Percentiles rank a stretch among this genome's conserved stretches.
phyloP scores from a whole-genome alignment of 2,797 vertebrate genomes.

The Distichodus sexfasciatus region DNA sequence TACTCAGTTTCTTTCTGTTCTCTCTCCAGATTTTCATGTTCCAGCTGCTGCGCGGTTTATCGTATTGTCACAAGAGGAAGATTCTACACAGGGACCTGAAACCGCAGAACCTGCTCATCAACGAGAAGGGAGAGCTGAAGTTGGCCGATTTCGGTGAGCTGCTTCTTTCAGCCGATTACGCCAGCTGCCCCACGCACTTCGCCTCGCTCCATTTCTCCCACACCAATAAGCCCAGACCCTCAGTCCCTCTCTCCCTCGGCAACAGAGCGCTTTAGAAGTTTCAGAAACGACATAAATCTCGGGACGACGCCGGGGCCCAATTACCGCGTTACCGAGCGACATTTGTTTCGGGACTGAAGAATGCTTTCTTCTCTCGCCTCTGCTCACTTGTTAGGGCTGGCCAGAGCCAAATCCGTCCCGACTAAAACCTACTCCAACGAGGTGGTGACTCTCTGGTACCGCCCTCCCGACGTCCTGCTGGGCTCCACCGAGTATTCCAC shows the following conservation, averaged over 20 bases:
- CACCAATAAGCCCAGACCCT: too few relatives aligned
- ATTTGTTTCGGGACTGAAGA: conserved; percentile 52
- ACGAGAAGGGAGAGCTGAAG: conserved; percentile 92
- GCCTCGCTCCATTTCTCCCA: conserved; percentile 4
- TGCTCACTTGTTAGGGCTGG: conserved; percentile 71
- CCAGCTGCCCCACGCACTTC: conserved; percentile 6
- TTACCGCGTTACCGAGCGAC: conserved; percentile 44
- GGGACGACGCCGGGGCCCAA: conserved; percentile 22
- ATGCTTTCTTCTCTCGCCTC: conserved; percentile 56
- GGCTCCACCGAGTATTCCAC: conserved; percentile 95
- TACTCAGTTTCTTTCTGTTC: too few relatives aligned
- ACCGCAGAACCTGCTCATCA: conserved; percentile 96
- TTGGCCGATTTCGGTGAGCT: conserved; percentile 92
- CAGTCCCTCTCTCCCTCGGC: conserved; percentile 30
- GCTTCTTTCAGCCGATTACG: conserved; percentile 28
- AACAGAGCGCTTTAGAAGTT: conserved; percentile 28
- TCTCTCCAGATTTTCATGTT: conserved; percentile 91
- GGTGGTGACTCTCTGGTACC: conserved; percentile 96
- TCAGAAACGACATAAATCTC: conserved; percentile 25
- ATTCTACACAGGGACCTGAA: conserved; percentile 96
- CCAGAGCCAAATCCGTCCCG: conserved; percentile 84
- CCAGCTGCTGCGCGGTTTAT: conserved; percentile 90
- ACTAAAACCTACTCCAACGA: conserved; percentile 97
- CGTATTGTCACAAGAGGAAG: conserved; percentile 92
- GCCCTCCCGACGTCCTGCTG: conserved; percentile 91